Evolutionary conservation across 2,797 vertebrate species (phyloP).

Genomic region (Epinephelus coioides): DNA sequence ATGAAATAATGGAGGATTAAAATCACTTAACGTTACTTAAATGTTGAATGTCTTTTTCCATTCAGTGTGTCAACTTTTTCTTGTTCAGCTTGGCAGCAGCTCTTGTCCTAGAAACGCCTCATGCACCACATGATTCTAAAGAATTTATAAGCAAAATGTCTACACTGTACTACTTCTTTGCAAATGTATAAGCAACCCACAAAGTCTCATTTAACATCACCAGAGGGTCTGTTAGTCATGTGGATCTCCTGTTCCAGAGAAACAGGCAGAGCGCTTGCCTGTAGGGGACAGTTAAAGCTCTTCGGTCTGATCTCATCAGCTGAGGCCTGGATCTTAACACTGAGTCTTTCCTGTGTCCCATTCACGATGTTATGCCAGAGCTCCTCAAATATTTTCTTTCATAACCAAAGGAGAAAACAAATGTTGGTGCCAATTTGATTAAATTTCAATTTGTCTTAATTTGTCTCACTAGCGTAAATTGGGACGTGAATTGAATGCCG

Average conservation of each 20-base stretch:
- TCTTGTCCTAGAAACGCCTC: not conserved
- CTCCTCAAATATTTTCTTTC: not conserved
- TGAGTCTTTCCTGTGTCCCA: slow-evolving; percentile 17
- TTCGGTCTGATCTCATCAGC: slow-evolving; percentile 28
- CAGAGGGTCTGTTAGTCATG: not conserved
- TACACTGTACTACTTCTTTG: not conserved
- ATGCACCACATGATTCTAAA: not conserved
- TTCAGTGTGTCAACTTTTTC: not conserved
- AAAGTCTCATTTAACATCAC: slow-evolving; percentile 22
- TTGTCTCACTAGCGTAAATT: too few species aligned
- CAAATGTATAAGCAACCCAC: not conserved
- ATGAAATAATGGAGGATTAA: slow-evolving; percentile 5
- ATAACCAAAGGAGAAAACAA: slow-evolving; percentile 11
- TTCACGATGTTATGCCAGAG: not conserved
- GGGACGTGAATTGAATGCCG: too few species aligned
- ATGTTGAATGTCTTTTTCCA: slow-evolving; percentile 7
- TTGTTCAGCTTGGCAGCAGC: not conserved
- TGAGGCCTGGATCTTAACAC: slow-evolving; percentile 20
- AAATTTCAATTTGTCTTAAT: too few species aligned
- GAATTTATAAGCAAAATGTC: not conserved
- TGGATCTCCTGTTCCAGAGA: too few species aligned
- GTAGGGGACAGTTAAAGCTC: not conserved
- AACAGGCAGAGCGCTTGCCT: too few species aligned
- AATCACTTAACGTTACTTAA: not conserved
- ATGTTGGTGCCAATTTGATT: not conserved